Percentiles rank a stretch among this genome's conserved stretches.
These are phyloP conservation scores for Scarus forsteni DNA, from an alignment of 2,797 vertebrate species.

Conservation along the genomic window DNA sequence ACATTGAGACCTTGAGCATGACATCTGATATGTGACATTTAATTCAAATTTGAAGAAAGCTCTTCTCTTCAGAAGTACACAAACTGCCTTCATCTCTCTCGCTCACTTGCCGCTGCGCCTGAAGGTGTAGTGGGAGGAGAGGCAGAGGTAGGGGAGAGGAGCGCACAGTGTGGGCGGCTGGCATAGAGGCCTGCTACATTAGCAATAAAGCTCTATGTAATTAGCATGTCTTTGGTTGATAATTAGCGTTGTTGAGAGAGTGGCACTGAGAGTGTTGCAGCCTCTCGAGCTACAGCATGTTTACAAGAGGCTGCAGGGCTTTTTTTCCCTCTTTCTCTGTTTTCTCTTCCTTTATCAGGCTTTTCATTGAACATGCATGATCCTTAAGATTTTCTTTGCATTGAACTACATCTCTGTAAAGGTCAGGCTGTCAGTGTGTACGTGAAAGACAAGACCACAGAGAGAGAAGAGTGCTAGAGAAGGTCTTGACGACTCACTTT, in stretches of 20 bases:
- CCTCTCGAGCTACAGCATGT: conserved; percentile 84
- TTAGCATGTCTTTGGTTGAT: conserved; percentile 92
- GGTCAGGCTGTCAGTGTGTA: conserved; percentile 22
- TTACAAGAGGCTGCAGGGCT: conserved; percentile 84
- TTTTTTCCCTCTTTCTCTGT: conserved; percentile 50
- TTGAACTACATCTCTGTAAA: conserved; percentile 34
- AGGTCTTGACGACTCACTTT: conserved; percentile 68
- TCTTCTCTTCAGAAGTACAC: conserved; percentile 50
- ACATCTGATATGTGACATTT: conserved; percentile 40
- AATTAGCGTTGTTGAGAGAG: conserved; percentile 91
- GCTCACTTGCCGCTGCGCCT: conserved; percentile 74
- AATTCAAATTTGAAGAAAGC: conserved; percentile 44
- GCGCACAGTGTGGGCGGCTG: conserved; percentile 85
- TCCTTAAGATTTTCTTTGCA: conserved; percentile 17
- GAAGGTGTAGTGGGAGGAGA: conserved; percentile 85
- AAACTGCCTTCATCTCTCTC: conserved; percentile 59
- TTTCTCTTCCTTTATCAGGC: conserved; percentile 8
- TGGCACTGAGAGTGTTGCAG: conserved; percentile 82
- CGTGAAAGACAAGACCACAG: conserved; percentile 20
- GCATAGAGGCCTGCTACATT: conserved; percentile 88
- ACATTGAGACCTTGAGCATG: conserved; percentile 19
- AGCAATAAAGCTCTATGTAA: conserved; percentile 92
- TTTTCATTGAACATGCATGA: conserved; percentile 41
- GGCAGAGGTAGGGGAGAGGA: conserved; percentile 82
- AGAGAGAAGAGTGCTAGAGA: conserved; percentile 26